Percentiles rank a stretch among this genome's conserved stretches.
These are phyloP conservation scores for Premnoplex brunnescens DNA, from an alignment of 2,797 vertebrate species.

Conservation along the genomic window DNA sequence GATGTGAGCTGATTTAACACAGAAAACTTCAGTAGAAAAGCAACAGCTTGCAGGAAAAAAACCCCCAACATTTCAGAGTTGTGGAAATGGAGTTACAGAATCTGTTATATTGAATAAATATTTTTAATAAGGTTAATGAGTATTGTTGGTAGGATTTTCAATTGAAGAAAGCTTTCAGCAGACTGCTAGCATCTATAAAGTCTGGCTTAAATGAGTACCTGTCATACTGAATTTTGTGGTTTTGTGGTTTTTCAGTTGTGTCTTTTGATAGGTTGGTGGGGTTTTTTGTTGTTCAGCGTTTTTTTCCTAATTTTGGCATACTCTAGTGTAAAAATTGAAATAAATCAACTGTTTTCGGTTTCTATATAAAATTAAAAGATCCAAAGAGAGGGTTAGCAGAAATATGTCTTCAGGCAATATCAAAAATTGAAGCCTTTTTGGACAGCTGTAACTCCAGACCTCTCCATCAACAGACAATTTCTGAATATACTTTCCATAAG, in stretches of 20 bases:
- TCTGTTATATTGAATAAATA: background rate
- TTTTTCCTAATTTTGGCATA: background rate
- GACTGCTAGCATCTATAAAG: background rate
- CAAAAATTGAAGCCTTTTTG: background rate
- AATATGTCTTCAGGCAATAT: background rate
- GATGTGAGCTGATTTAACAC: background rate
- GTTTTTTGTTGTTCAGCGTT: accelerated
- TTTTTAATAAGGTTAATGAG: background rate
- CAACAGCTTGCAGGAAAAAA: background rate
- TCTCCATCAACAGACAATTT: background rate
- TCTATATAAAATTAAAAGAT: background rate
- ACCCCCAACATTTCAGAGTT: background rate
- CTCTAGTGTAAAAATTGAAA: background rate
- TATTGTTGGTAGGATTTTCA: background rate
- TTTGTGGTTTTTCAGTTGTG: background rate
- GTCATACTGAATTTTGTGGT: background rate
- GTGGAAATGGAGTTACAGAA: background rate
- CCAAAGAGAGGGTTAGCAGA: background rate
- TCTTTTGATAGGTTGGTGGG: background rate
- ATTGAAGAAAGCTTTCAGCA: background rate
- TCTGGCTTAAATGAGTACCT: background rate
- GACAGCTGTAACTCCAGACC: background rate
- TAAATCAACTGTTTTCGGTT: background rate
- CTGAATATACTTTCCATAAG: background rate
- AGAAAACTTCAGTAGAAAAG: background rate